Conservation (phyloP, 2,888 invertebrate genomes). For the Antheraea assamensis region DNA sequence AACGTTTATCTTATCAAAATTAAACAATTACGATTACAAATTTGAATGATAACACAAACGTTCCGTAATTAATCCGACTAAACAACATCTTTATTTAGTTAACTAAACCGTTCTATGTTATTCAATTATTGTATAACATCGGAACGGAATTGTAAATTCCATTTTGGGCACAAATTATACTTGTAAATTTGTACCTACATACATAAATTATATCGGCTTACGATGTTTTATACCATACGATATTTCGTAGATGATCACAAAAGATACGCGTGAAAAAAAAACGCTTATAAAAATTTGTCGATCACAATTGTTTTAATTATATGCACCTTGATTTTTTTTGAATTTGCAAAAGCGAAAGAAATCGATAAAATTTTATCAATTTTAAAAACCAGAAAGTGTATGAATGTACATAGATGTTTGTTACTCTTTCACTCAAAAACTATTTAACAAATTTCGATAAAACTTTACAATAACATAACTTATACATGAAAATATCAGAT, state of each 20-base stretch:
- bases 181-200: slow-evolving; percentile 36
- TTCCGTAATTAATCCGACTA: slow-evolving; percentile 26
- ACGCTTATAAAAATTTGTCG: background rate
- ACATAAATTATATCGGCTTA: slow-evolving; percentile 10
- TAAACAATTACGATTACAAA: background rate
- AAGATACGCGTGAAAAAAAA: background rate
- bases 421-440: too few species aligned
- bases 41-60: slow-evolving; percentile 17
- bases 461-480: too few species aligned
- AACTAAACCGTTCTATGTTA: slow-evolving; percentile 33
- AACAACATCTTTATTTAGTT: slow-evolving; percentile 28
- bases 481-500: too few species aligned
- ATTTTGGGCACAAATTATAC: slow-evolving; percentile 36
- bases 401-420: too few species aligned
- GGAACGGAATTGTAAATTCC: slow-evolving; percentile 39
- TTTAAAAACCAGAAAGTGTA: too few species aligned
- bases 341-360: too few species aligned
- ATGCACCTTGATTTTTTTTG: too few species aligned
- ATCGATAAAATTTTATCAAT: too few species aligned
- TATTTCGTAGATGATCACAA: slow-evolving; percentile 17
- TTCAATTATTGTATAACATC: slow-evolving; percentile 31
- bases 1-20: background rate
- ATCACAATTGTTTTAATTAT: too few species aligned
- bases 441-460: too few species aligned
- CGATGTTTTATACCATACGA: slow-evolving; percentile 29